A percentile compares a stretch with the other conserved stretches of the same genome.
Evolutionary conservation across 2,888 invertebrate genomes (phyloP).

Genomic region (Hypomecis atomaria): DNA sequence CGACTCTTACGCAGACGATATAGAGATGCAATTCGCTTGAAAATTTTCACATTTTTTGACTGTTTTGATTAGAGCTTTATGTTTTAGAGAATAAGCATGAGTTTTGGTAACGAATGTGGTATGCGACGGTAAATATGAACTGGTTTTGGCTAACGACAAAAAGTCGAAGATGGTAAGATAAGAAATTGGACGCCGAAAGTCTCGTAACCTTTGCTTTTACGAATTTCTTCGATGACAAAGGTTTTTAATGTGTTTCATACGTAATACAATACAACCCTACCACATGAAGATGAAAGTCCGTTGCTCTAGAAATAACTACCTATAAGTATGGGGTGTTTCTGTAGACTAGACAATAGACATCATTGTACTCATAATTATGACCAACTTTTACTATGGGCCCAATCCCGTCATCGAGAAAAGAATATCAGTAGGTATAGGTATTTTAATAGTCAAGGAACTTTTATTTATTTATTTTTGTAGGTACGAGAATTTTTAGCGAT

Average conservation of each 20-base stretch:
- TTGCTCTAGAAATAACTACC: no score
- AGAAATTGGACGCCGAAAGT: conserved; percentile 42
- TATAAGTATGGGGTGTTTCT: no score
- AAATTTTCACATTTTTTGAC: neutral
- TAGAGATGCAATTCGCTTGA: neutral
- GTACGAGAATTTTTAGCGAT: no score
- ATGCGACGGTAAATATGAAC: conserved; percentile 9
- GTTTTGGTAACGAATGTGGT: conserved; percentile 10
- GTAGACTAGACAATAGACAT: no score
- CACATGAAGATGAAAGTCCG: no score
- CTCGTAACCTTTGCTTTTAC: conserved; percentile 33
- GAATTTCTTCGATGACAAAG: conserved; percentile 32
- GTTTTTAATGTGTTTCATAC: conserved; percentile 27
- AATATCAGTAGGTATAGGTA: no score
- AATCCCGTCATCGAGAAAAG: no score
- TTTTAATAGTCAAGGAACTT: no score
- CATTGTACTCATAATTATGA: no score
- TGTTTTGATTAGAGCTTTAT: neutral
- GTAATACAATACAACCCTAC: no score
- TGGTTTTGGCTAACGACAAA: conserved; percentile 57
- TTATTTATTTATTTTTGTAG: no score
- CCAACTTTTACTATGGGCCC: no score
- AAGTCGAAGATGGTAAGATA: conserved; percentile 70
- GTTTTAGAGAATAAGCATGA: conserved; percentile 28
- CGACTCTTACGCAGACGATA: conserved; percentile 22